phyloP scores from a whole-genome alignment of 2,888 invertebrate genomes.

The Sarcophaga subvicina region DNA sequence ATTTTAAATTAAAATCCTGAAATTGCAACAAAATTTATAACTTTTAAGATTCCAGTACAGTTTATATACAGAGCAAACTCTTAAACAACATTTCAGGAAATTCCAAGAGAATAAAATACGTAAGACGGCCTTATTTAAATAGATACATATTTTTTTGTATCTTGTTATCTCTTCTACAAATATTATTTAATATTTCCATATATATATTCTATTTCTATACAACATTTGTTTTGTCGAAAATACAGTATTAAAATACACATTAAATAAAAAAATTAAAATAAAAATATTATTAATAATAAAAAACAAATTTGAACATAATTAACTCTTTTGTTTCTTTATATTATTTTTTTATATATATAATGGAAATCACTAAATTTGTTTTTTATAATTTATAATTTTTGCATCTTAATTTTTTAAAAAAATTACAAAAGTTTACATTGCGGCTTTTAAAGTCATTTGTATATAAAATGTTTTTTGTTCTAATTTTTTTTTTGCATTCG shows the following conservation, averaged over 20 bases:
- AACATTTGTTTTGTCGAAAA: no score
- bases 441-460: constrained; percentile 50
- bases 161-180: no score
- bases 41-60: no score
- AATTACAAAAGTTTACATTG: constrained; percentile 59
- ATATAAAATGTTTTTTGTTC: constrained; percentile 18
- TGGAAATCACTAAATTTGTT: constrained; percentile 32
- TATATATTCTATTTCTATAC: no score
- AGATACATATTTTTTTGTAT: no score
- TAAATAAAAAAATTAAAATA: not conserved
- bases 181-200: no score
- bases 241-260: constrained; percentile 26
- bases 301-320: constrained; percentile 54
- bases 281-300: constrained; percentile 3
- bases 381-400: constrained; percentile 30
- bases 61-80: no score
- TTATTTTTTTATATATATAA: constrained; percentile 7
- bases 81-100: no score
- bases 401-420: not conserved
- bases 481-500: constrained; percentile 57
- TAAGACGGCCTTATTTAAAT: no score
- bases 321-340: constrained; percentile 19
- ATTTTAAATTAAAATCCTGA: no score
- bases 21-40: no score
- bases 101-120: no score